A percentile compares a stretch with the other conserved stretches of the same genome.
Evolutionary conservation across 1,140 invertebrate species (phyloP).

Genomic region (Maniola jurtina): DNA sequence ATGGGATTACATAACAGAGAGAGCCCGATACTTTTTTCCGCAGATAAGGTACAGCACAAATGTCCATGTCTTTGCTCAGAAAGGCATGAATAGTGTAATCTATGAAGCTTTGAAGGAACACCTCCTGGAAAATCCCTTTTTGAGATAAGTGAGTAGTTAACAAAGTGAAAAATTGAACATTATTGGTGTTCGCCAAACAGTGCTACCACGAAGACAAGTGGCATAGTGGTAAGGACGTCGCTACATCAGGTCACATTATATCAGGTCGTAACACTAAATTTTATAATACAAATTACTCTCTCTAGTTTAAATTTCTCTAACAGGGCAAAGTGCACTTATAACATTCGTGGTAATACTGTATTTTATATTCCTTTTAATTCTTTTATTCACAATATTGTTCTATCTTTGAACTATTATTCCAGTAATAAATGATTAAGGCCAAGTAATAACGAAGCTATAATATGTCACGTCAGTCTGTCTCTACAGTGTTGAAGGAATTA

Average conservation of each 20-base stretch:
- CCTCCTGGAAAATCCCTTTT: background rate
- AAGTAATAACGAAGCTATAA: background rate
- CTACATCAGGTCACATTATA: slow-evolving; percentile 4
- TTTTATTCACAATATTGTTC: slow-evolving; percentile 39
- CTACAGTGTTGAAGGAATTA: background rate
- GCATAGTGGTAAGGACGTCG: slow-evolving; percentile 5
- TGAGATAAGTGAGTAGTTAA: slow-evolving; percentile 15
- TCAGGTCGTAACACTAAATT: slow-evolving; percentile 17
- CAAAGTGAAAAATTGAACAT: slow-evolving; percentile 31
- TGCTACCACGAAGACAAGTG: slow-evolving; percentile 36
- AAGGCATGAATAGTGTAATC: too few relatives aligned
- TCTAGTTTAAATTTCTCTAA: slow-evolving; percentile 25
- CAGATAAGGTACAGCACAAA: too few relatives aligned
- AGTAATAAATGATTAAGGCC: slow-evolving; percentile 30
- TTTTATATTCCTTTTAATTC: background rate
- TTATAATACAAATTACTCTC: slow-evolving; percentile 16
- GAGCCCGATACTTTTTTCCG: too few relatives aligned
- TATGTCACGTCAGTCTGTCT: background rate
- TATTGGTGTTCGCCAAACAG: slow-evolving; percentile 31
- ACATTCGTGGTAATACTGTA: slow-evolving; percentile 54
- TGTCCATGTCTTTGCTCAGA: too few relatives aligned
- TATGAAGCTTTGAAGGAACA: too few relatives aligned
- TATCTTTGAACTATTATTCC: slow-evolving; percentile 48
- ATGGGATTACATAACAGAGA: too few relatives aligned
- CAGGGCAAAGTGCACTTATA: slow-evolving; percentile 43